Evolutionary conservation across 2,888 invertebrate genomes (phyloP).

Genomic region (Cheilosia scutellata): DNA sequence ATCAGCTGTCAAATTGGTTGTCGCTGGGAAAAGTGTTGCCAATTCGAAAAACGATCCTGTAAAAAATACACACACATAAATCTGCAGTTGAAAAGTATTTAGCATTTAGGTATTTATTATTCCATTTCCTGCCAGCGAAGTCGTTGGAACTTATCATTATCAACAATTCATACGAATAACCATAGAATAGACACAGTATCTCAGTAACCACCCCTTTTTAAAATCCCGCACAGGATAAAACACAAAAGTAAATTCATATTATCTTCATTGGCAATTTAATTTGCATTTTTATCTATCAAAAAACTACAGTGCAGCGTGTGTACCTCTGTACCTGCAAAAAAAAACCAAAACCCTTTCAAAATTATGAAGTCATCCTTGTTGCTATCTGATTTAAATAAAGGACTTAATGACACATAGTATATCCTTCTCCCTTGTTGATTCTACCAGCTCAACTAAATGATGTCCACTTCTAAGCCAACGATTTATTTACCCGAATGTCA

Average conservation of each 20-base stretch:
- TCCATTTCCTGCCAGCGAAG: no score
- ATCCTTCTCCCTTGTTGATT: slow-evolving; percentile 41
- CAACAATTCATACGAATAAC: background rate
- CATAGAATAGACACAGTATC: background rate
- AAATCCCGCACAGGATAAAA: slow-evolving; percentile 34
- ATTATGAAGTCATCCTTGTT: slow-evolving; percentile 42
- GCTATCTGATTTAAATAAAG: slow-evolving; percentile 53
- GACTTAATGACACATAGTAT: slow-evolving; percentile 27
- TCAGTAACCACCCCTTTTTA: slow-evolving; percentile 14
- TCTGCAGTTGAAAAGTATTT: no score
- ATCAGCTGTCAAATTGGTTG: no score
- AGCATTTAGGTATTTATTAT: no score
- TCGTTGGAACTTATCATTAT: no score
- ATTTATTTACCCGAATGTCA: slow-evolving; percentile 73
- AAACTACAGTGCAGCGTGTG: slow-evolving; percentile 23
- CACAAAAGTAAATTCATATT: slow-evolving; percentile 57
- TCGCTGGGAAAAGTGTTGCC: no score
- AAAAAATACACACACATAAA: no score
- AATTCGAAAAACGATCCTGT: no score
- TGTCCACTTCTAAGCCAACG: slow-evolving; percentile 75
- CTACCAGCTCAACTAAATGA: slow-evolving; percentile 59
- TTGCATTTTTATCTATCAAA: slow-evolving; percentile 65
- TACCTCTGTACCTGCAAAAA: slow-evolving; percentile 56
- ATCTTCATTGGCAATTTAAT: slow-evolving; percentile 70
- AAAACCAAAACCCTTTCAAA: slow-evolving; percentile 45